Evolutionary conservation across 2,113 vertebrate species (phyloP).

Genomic region (Loxodonta africana): DNA sequence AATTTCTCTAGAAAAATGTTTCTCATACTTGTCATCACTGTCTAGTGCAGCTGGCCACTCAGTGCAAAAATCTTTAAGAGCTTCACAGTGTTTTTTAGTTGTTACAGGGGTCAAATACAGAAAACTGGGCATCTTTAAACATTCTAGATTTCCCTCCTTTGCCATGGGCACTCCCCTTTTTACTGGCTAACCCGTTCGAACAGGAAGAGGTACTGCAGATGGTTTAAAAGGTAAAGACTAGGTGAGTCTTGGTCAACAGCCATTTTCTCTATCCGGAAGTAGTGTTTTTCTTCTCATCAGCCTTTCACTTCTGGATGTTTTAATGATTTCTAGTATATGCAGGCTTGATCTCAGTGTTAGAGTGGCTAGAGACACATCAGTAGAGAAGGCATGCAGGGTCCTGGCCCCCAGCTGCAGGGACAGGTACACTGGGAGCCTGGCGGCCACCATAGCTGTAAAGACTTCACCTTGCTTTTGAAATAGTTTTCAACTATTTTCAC

Average conservation of each 20-base stretch:
- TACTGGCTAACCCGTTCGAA: constrained; percentile 97
- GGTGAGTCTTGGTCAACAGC: constrained; percentile 95
- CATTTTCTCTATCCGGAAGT: constrained; percentile 93
- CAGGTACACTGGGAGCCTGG: too few relatives aligned
- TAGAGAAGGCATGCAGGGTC: too few relatives aligned
- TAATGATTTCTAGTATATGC: too few relatives aligned
- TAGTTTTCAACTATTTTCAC: background rate
- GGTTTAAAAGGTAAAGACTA: constrained; percentile 96
- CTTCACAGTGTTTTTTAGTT: constrained; percentile 96
- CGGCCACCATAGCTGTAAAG: too few relatives aligned
- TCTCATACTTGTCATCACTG: too few relatives aligned
- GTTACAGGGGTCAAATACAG: constrained; percentile 97
- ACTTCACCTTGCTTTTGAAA: background rate
- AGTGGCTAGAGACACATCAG: too few relatives aligned
- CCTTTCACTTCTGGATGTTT: too few relatives aligned
- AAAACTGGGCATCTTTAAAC: constrained; percentile 99
- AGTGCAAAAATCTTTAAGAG: constrained; percentile 91
- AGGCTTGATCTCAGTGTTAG: too few relatives aligned
- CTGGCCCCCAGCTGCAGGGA: too few relatives aligned
- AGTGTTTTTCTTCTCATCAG: constrained; percentile 81
- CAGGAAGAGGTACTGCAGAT: constrained; percentile 92
- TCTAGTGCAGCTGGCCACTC: too few relatives aligned
- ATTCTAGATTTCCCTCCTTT: constrained; percentile 96
- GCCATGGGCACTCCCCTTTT: constrained; percentile 91
- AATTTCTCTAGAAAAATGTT: too few relatives aligned